Percentiles rank a stretch among this genome's conserved stretches.
These are phyloP conservation scores for Branchellion lobata DNA, from an alignment of 2,888 invertebrate genomes.

Conservation along the genomic window DNA sequence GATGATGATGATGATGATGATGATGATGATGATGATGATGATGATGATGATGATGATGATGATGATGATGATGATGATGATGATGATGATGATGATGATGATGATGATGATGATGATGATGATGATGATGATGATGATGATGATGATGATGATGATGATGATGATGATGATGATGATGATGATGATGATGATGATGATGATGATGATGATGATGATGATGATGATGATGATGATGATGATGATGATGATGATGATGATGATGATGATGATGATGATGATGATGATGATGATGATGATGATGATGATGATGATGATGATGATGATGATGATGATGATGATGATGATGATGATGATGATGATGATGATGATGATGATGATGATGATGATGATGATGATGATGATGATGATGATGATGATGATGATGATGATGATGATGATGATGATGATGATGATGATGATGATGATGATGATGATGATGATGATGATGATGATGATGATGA, in stretches of 20 bases:
- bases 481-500: slow-evolving; percentile 10
- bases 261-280: slow-evolving; percentile 37
- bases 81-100: slow-evolving; percentile 41
- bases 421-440: slow-evolving; percentile 38
- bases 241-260: neutral
- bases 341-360: slow-evolving; percentile 42
- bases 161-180: slow-evolving; percentile 46
- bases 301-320: slow-evolving; percentile 42
- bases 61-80: slow-evolving; percentile 33
- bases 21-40: slow-evolving; percentile 19
- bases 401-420: slow-evolving; percentile 37
- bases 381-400: slow-evolving; percentile 39
- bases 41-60: neutral
- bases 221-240: slow-evolving; percentile 19
- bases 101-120: slow-evolving; percentile 42
- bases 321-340: slow-evolving; percentile 43
- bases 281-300: slow-evolving; percentile 41
- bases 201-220: slow-evolving; percentile 24
- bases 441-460: slow-evolving; percentile 36
- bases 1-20: slow-evolving; percentile 23
- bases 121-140: slow-evolving; percentile 44
- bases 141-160: slow-evolving; percentile 41
- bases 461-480: slow-evolving; percentile 25
- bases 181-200: slow-evolving; percentile 36
- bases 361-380: slow-evolving; percentile 46